Percentiles rank a stretch among this genome's conserved stretches.
Conservation (phyloP, 2,888 invertebrate genomes). For the Drosophila anceps region DNA sequence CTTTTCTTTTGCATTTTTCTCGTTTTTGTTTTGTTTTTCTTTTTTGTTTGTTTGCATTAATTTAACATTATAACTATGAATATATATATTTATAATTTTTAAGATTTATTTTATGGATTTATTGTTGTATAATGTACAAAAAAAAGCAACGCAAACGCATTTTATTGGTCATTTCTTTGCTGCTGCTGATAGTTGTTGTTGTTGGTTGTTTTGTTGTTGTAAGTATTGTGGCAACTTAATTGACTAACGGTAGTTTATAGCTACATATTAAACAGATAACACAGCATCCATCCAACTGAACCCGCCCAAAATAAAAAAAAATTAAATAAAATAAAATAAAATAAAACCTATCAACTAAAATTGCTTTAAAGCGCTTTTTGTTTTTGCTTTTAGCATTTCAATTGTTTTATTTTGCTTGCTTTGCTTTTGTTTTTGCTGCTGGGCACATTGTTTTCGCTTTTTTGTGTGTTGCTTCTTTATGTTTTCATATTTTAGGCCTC, state of each 20-base stretch:
- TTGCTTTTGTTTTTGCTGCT: conserved; percentile 19
- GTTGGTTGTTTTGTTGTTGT: conserved; percentile 31
- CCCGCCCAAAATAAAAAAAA: conserved; percentile 19
- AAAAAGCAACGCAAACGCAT: conserved; percentile 49
- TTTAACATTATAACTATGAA: conserved; percentile 50
- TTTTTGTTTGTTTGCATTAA: conserved; percentile 36
- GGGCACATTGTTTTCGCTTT: conserved; percentile 7
- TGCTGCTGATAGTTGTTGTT: conserved; percentile 34
- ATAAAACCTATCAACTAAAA: conserved; percentile 41
- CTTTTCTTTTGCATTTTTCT: conserved; percentile 30
- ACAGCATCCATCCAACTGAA: conserved; percentile 34
- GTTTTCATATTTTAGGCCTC: conserved; percentile 16
- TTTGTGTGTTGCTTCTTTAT: neutral
- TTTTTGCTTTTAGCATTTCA: conserved; percentile 32
- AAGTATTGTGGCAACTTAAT: conserved; percentile 79
- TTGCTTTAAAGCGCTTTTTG: conserved; percentile 34
- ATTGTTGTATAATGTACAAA: conserved; percentile 59
- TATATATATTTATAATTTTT: conserved; percentile 23
- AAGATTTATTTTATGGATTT: conserved; percentile 26
- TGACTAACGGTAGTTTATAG: conserved; percentile 69
- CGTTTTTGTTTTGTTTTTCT: neutral
- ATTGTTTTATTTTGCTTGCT: conserved; percentile 22
- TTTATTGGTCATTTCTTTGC: conserved; percentile 28
- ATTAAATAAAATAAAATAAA: neutral
- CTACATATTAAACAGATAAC: conserved; percentile 52